phyloP scores from a whole-genome alignment of 2,113 vertebrate species.

The Ivindomyrus marchei region DNA sequence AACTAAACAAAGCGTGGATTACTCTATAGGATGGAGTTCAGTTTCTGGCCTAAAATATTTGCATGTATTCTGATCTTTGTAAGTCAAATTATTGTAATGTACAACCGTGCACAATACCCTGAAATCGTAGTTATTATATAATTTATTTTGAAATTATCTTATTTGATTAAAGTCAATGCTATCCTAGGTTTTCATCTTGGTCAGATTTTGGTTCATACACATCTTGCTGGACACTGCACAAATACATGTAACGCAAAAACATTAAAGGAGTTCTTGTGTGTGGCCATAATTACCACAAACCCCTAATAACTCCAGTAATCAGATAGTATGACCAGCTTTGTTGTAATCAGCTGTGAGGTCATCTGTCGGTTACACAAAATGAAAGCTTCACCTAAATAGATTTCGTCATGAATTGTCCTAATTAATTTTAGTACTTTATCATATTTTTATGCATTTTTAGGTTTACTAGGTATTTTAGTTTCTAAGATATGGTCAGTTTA shows the following conservation, averaged over 20 bases:
- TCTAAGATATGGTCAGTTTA: neutral
- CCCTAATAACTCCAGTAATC: neutral
- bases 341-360: neutral
- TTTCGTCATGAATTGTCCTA: neutral
- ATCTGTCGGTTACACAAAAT: neutral
- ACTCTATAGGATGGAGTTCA: neutral
- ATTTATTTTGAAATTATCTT: neutral
- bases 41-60: conserved; percentile 1
- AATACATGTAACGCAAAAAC: neutral
- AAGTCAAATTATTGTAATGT: neutral
- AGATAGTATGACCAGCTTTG: neutral
- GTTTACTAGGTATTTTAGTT: neutral
- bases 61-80: neutral
- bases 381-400: neutral
- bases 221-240: neutral
- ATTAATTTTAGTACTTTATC: neutral
- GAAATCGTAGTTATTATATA: neutral
- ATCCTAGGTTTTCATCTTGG: neutral
- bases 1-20: neutral
- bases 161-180: neutral
- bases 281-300: neutral
- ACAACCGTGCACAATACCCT: neutral
- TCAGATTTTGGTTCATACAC: neutral
- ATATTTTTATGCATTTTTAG: neutral
- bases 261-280: neutral